Conservation (phyloP, 1,140 invertebrate genomes). For the Scaptomyza montana region DNA sequence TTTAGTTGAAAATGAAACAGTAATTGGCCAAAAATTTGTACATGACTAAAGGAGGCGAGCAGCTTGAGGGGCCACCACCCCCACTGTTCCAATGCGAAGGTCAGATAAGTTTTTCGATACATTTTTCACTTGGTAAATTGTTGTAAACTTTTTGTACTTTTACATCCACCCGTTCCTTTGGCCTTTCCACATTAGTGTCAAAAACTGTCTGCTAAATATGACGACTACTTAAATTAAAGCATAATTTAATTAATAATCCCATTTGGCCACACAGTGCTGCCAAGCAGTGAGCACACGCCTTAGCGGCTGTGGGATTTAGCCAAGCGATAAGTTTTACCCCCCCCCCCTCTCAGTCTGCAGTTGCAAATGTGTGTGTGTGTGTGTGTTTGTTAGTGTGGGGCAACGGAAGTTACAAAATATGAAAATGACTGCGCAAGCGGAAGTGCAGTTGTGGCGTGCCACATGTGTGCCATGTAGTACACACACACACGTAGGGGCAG, state of each 20-base stretch:
- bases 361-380: not conserved
- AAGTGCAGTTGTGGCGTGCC: conserved; percentile 81
- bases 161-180: conserved; percentile 1
- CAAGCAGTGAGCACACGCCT: conserved; percentile 50
- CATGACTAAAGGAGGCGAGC: conserved; percentile 44
- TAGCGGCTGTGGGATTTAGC: conserved; percentile 36
- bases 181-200: conserved; percentile 53
- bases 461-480: conserved; percentile 61
- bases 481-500: not conserved
- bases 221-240: conserved; percentile 82
- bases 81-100: conserved; percentile 22
- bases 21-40: conserved; percentile 74
- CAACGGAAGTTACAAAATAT: conserved; percentile 77
- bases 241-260: conserved; percentile 83
- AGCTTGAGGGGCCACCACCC: not conserved
- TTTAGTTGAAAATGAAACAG: conserved; percentile 80
- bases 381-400: conserved; percentile 25
- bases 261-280: conserved; percentile 65
- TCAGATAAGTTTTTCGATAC: conserved; percentile 60
- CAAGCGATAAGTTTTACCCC: conserved; percentile 27
- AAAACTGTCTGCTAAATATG: conserved; percentile 64
- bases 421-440: conserved; percentile 81
- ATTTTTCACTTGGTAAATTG: conserved; percentile 43
- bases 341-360: not conserved
- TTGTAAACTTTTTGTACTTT: conserved; percentile 69